These are phyloP conservation scores for Rhinoraja longicauda DNA, from an alignment of 2,797 vertebrate genomes.

Conservation along the genomic window DNA sequence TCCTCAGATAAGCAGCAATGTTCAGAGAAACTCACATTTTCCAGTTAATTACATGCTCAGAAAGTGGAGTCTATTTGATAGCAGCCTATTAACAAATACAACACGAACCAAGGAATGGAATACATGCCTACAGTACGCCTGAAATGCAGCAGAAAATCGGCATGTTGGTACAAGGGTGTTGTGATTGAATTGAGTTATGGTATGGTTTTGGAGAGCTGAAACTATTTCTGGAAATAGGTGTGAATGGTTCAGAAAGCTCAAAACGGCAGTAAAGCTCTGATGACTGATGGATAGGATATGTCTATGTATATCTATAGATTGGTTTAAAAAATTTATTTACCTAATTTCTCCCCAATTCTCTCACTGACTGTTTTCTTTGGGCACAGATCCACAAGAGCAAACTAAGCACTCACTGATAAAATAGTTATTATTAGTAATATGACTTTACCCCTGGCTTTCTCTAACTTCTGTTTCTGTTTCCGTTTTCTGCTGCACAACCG, in stretches of 20 bases:
- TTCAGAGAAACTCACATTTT: not conserved
- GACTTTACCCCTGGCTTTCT: too few relatives aligned
- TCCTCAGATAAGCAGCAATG: not conserved
- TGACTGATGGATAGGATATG: not conserved
- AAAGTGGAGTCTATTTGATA: not conserved
- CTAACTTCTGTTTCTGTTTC: too few relatives aligned
- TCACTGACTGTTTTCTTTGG: not conserved
- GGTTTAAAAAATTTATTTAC: not conserved
- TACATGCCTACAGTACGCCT: not conserved
- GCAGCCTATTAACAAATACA: not conserved
- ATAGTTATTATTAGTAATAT: too few relatives aligned
- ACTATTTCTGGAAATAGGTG: not conserved
- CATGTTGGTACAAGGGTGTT: not conserved
- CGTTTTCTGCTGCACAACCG: too few relatives aligned
- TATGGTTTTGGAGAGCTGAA: not conserved
- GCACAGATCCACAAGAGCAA: not conserved
- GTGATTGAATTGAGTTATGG: not conserved
- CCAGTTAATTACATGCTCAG: too few relatives aligned
- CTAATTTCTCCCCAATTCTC: not conserved
- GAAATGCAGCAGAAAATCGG: not conserved
- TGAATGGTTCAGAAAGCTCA: not conserved
- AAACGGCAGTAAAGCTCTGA: not conserved
- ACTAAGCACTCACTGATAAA: too few relatives aligned
- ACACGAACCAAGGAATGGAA: not conserved
- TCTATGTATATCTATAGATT: not conserved